phyloP scores from a whole-genome alignment of 2,888 invertebrate species.

The Toxonevra muliebris region DNA sequence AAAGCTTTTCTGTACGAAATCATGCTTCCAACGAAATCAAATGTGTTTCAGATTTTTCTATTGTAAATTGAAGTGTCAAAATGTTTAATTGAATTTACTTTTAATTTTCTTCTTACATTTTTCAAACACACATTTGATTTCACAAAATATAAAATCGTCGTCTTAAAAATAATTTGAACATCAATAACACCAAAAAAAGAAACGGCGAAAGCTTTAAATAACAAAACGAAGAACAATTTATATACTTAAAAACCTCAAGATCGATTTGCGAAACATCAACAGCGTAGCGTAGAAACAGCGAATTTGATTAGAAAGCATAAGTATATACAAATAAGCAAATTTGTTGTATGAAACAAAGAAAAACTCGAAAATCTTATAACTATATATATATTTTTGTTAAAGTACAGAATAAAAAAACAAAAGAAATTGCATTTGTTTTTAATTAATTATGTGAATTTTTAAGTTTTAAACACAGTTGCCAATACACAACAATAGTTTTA shows the following conservation, averaged over 20 bases:
- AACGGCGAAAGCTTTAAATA: constrained; percentile 19
- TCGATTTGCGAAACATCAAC: not conserved
- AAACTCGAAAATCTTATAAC: not conserved
- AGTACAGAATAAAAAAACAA: constrained; percentile 22
- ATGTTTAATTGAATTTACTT: not conserved
- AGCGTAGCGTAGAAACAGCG: not conserved
- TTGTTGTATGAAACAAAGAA: not conserved
- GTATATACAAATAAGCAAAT: not conserved
- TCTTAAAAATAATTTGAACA: not conserved
- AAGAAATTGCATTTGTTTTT: constrained; percentile 10
- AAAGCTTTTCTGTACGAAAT: too few relatives aligned
- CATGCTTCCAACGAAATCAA: not conserved
- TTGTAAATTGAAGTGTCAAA: too few relatives aligned
- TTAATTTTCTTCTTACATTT: not conserved
- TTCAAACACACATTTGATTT: not conserved
- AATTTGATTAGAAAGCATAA: not conserved
- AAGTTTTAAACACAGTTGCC: constrained; percentile 6
- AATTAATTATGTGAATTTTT: not conserved
- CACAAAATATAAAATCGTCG: not conserved
- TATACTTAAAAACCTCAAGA: not conserved
- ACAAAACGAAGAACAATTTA: constrained; percentile 5
- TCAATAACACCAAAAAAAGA: not conserved
- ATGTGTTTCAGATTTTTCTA: not conserved
- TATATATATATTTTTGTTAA: not conserved
- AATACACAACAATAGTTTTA: constrained; percentile 6